These are phyloP conservation scores for Bombylius major DNA, from an alignment of 2,888 invertebrate species.

Conservation along the genomic window DNA sequence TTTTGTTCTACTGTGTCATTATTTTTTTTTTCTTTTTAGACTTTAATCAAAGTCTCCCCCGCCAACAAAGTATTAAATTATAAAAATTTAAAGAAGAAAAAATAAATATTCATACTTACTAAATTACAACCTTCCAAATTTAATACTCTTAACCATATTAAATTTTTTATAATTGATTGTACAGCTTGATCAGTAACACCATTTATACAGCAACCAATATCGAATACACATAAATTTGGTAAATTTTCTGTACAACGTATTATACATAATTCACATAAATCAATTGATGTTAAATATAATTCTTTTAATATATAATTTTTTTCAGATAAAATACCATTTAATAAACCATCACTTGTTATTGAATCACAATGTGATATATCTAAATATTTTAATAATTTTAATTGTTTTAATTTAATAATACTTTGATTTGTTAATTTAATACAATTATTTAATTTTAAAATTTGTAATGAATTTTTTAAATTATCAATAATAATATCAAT, in stretches of 20 bases:
- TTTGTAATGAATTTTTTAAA: slow-evolving; percentile 42
- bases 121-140: slow-evolving; percentile 50
- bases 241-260: slow-evolving; percentile 46
- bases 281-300: slow-evolving; percentile 45
- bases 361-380: slow-evolving; percentile 54
- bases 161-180: slow-evolving; percentile 52
- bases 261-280: slow-evolving; percentile 49
- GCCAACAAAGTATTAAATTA: too few species aligned
- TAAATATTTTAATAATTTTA: slow-evolving; percentile 44
- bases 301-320: slow-evolving; percentile 40
- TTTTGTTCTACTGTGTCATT: too few species aligned
- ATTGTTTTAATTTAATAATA: slow-evolving; percentile 40
- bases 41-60: too few species aligned
- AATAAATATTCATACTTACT: slow-evolving; percentile 30
- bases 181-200: slow-evolving; percentile 57
- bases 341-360: slow-evolving; percentile 48
- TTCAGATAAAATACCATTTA: slow-evolving; percentile 44
- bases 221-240: slow-evolving; percentile 44
- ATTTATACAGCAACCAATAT: slow-evolving; percentile 55
- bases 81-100: too few species aligned
- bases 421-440: slow-evolving; percentile 50
- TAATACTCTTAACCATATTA: slow-evolving; percentile 39
- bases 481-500: slow-evolving; percentile 46
- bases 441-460: slow-evolving; percentile 51
- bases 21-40: too few species aligned